Evolutionary conservation across 2,888 invertebrate species (phyloP), one percentile per base, ranked within the genome.

Genomic region (Calliopum simillimum): DNA sequence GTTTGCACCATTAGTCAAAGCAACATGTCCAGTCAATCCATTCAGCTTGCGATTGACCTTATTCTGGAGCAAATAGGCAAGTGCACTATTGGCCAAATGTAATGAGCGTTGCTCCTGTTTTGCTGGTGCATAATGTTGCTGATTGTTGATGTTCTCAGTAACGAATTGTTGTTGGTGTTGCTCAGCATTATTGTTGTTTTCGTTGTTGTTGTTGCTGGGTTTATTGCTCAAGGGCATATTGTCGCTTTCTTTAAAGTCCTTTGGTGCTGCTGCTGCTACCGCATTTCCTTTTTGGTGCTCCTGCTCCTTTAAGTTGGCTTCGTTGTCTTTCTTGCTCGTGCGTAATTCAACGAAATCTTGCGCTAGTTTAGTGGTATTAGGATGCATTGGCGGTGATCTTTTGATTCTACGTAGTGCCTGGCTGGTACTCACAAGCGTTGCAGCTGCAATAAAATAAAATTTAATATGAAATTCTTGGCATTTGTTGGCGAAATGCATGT

Each of bases 341-440:
- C 46, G 49, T 4, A 68, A 16, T 25, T 63, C 16, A 3, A 69
- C 63, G 33, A 69, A 69, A 23, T 69, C 63, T 19, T 69, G 41
- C 14, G 63, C 16, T 41, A 69, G 23, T 11, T 64, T n/a, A 5
- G 64, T 58, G 12, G 8, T 21, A 19, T 56, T 63, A 0, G 25
- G 47, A 13, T n/a, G 19, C 11, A 23, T 19, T 13, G 41, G 13
- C 3, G 41, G 43, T 4, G 55, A 6, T 16, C 69, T 41, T 19
- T 69, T 69, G 41, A 69, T 65, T 11, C 69, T 25, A 21, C 51
- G 58, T 21, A 69, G 43, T 4, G 69, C 46, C 12, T 51, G 46
- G 6, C 56, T 41, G 19, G 21, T 11, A 49, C 33, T 19, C 13
- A 11, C 11, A 16, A 58, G n/a, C 47, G 11, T 46, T 11, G 58